phyloP scores from a whole-genome alignment of 2,113 vertebrate genomes.

The Hippocampus mohnikei region DNA sequence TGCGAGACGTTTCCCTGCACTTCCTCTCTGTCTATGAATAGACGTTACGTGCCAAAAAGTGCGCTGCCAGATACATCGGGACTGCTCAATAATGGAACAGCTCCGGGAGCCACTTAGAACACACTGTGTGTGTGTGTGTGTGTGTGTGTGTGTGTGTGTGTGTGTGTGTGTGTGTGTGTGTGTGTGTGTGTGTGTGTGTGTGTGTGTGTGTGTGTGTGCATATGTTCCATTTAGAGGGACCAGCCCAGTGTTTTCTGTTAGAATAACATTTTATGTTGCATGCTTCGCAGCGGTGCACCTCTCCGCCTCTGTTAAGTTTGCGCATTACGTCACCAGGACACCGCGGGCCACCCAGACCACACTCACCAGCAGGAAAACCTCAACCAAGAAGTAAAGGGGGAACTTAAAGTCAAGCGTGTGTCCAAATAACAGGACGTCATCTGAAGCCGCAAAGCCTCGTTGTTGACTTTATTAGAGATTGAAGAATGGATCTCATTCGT shows the following conservation, averaged over 20 bases:
- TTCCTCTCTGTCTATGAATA: constrained; percentile 67
- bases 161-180: constrained; percentile 34
- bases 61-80: constrained; percentile 71
- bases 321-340: constrained; percentile 48
- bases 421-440: constrained; percentile 26
- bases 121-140: constrained; percentile 42
- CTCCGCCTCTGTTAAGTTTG: constrained; percentile 21
- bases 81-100: constrained; percentile 72
- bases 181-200: constrained; percentile 34
- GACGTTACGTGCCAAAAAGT: constrained; percentile 65
- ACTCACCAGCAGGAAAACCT: constrained; percentile 46
- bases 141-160: constrained; percentile 32
- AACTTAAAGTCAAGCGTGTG: constrained; percentile 5
- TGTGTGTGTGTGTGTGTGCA: constrained; percentile 35
- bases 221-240: constrained; percentile 52
- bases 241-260: constrained; percentile 34
- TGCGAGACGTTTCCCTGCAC: constrained; percentile 50
- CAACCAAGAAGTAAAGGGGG: constrained; percentile 23
- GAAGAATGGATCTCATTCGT: constrained; percentile 16
- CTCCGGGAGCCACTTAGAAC: constrained; percentile 60
- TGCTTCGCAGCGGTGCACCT: constrained; percentile 35
- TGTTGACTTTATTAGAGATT: constrained; percentile 34
- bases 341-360: constrained; percentile 39
- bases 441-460: constrained; percentile 38
- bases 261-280: constrained; percentile 39